Percentiles rank a stretch among this genome's conserved stretches.
phyloP scores from a whole-genome alignment of 2,888 invertebrate species.

The Pedicia rivosa region DNA sequence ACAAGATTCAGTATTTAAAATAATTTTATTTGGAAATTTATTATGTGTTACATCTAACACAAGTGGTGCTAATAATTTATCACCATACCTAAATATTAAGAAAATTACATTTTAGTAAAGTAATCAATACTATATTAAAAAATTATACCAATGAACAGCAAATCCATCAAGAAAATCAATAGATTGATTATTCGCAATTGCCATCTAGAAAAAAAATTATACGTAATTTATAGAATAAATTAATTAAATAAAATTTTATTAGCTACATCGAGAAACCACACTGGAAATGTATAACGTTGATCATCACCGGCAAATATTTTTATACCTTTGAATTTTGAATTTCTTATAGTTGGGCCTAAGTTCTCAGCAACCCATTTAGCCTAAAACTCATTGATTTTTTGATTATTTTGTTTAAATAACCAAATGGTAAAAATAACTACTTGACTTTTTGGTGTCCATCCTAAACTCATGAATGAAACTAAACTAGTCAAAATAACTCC shows the following conservation, averaged over 20 bases:
- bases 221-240: no score
- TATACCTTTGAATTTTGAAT: slow-evolving; percentile 36
- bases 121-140: no score
- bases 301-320: slow-evolving; percentile 65
- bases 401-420: no score
- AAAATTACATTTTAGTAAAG: no score
- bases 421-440: slow-evolving; percentile 23
- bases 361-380: slow-evolving; percentile 51
- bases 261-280: slow-evolving; percentile 47
- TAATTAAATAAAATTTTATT: no score
- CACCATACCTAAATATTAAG: no score
- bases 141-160: slow-evolving; percentile 82
- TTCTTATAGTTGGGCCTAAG: slow-evolving; percentile 57
- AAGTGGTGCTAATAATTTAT: slow-evolving; percentile 37
- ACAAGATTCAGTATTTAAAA: slow-evolving; percentile 71
- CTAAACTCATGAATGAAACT: slow-evolving; percentile 52
- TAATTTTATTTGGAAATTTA: slow-evolving; percentile 47
- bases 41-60: slow-evolving; percentile 43
- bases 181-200: slow-evolving; percentile 32
- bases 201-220: no score
- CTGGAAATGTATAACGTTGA: slow-evolving; percentile 45
- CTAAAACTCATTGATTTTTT: no score
- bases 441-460: slow-evolving; percentile 48
- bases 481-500: slow-evolving; percentile 37
- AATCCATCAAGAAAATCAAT: slow-evolving; percentile 53